Percentiles rank a stretch among this genome's conserved stretches.
Conservation (phyloP, 2,113 vertebrate genomes). For the Pontoporia blainvillei region DNA sequence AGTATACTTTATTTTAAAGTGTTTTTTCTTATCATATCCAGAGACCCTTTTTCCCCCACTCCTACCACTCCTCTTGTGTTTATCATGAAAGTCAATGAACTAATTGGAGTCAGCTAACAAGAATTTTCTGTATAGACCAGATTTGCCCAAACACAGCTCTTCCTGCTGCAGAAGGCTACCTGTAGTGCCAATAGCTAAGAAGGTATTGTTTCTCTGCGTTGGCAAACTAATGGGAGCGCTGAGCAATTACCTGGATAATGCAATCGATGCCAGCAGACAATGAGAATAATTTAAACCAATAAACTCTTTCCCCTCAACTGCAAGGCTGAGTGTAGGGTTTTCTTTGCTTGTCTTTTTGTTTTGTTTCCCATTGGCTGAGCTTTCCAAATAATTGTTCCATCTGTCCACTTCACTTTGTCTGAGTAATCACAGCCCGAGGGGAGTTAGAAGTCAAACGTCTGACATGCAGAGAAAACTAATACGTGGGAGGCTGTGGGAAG, state of each 20-base stretch:
- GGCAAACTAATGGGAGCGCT: background rate
- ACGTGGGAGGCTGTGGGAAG: background rate
- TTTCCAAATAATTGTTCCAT: constrained; percentile 68
- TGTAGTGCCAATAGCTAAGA: background rate
- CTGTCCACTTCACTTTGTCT: constrained; percentile 68
- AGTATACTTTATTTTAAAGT: background rate
- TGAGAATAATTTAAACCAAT: constrained; percentile 56
- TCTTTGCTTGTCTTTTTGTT: constrained; percentile 43
- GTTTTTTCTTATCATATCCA: background rate
- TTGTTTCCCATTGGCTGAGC: constrained; percentile 54
- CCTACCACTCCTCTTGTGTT: background rate
- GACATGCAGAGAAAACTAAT: constrained; percentile 37
- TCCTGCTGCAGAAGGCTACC: background rate
- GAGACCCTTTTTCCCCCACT: background rate
- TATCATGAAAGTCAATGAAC: background rate
- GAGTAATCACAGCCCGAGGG: constrained; percentile 60
- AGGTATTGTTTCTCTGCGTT: background rate
- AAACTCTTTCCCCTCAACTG: constrained; percentile 1
- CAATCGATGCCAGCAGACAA: background rate
- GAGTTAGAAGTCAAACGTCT: constrained; percentile 63
- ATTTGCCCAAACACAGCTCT: background rate
- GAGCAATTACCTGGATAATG: constrained; percentile 49
- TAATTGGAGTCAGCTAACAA: background rate
- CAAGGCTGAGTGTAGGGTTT: background rate
- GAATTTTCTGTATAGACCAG: background rate